Percentiles rank a stretch among this genome's conserved stretches.
phyloP scores from a whole-genome alignment of 2,113 vertebrate species.

The Hiodon tergisus region DNA sequence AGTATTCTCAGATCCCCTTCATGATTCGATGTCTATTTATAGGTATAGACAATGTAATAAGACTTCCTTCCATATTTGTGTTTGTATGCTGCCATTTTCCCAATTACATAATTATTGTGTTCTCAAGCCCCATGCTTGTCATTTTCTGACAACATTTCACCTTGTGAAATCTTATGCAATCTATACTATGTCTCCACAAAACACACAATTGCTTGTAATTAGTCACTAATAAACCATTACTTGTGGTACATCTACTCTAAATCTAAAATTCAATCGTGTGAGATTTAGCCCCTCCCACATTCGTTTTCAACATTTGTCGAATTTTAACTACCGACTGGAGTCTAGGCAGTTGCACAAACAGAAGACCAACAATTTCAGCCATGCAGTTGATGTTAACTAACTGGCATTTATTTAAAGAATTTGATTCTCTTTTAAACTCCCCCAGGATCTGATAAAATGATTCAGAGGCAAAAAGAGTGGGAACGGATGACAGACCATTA shows the following conservation, averaged over 20 bases:
- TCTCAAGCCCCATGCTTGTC: no score
- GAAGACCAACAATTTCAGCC: not conserved
- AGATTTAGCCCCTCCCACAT: not conserved
- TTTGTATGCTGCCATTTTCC: no score
- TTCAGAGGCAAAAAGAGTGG: not conserved
- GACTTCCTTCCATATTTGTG: no score
- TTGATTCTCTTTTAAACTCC: constrained; percentile 9
- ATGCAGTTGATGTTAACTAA: not conserved
- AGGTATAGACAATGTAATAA: no score
- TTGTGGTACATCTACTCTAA: not conserved
- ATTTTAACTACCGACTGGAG: not conserved
- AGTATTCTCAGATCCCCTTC: no score
- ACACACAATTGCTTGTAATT: not conserved
- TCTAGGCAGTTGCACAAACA: constrained; percentile 4
- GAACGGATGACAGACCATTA: not conserved
- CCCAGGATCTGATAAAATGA: not conserved
- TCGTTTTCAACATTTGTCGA: not conserved
- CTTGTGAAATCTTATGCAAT: no score
- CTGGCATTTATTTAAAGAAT: not conserved
- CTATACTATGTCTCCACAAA: not conserved
- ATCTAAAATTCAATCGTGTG: not conserved
- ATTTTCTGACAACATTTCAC: no score
- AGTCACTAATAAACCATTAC: not conserved
- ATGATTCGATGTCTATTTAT: no score
- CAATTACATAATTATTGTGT: no score